Base-by-base conservation (phyloP, 1,140 invertebrate genomes). In the Nephila pilipes region DNA sequence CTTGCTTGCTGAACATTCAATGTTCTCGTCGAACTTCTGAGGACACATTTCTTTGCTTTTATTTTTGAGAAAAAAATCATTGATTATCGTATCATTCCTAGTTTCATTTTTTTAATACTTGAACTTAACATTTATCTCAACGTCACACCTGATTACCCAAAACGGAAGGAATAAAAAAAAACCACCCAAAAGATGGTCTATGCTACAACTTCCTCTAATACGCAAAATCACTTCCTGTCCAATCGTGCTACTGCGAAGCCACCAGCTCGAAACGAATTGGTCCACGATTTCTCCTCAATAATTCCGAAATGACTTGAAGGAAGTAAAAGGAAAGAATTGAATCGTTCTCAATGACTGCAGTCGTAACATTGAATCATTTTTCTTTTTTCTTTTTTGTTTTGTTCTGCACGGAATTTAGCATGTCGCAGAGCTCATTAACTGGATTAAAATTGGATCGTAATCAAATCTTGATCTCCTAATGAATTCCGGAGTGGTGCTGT, bases 341-440 rank as follows among this genome's bases (percentile, higher is more conserved):
- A 75, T 36, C 69, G 80, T 83, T 83, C 80, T 83, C 80, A 83
- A 38, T 83, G 80, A 83, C 80, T n/a, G 69, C 29, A 16, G 69
- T 83, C n/a, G 80, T 83, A 83, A 83, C 80, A 83, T 83, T 83
- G 80, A 83, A 83, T 83, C 80, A n/a, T 55, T 83, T 83, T 16
- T 54, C 25, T 22, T 10, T 55, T 55, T 83, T 55, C 5, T 55
- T 54, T 10, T 55, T 55, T 5, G 22, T 29, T 25, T 83, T 83
- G 46, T 55, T 83, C 22, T 46, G 46, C 38, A 83, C 54, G 38
- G 14, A 0, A 46, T 83, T 83, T 83, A 20, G 69, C 69, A 75
- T 75, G 69, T 75, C 29, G 14, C 29, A 75, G 29, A 32, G 36
- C 25, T 75, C 69, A 36, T 75, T 75, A 75, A 3, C 1, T 32